These are phyloP conservation scores for Ptychoptera albimana DNA, from an alignment of 2,888 invertebrate species.

Conservation along the genomic window DNA sequence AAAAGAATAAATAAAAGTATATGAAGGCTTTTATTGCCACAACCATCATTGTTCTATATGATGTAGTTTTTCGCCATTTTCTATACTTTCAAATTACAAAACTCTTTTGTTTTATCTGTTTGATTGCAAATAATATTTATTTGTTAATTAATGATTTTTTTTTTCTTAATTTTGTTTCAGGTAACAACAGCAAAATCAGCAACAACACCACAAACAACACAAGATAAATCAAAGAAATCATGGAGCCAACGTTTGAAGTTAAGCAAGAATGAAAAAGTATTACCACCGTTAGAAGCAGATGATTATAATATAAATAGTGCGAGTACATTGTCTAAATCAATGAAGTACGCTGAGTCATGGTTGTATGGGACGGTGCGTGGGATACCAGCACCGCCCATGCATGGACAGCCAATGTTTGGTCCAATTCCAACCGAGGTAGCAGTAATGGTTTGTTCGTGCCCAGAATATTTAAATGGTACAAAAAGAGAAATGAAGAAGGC, in stretches of 20 bases:
- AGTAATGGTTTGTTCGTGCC: slow-evolving; percentile 65
- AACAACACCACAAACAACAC: background rate
- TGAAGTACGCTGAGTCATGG: slow-evolving; percentile 77
- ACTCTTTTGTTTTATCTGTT: no score
- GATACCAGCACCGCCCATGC: slow-evolving; percentile 31
- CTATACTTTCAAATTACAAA: no score
- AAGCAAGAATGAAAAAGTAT: slow-evolving; percentile 33
- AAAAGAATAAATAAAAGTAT: no score
- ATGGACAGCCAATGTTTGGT: slow-evolving; percentile 31
- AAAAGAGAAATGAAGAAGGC: slow-evolving; percentile 57
- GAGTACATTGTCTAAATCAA: slow-evolving; percentile 61
- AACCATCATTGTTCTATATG: no score
- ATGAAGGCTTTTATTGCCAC: no score
- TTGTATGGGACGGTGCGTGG: slow-evolving; percentile 61
- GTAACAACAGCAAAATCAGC: slow-evolving; percentile 11
- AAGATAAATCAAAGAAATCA: slow-evolving; percentile 33
- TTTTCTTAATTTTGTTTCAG: slow-evolving; percentile 11
- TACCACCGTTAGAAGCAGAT: slow-evolving; percentile 20
- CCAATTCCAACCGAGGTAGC: slow-evolving; percentile 35
- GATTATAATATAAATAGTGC: slow-evolving; percentile 23
- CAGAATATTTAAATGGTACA: slow-evolving; percentile 64
- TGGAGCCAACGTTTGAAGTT: slow-evolving; percentile 57
- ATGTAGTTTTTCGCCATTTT: no score
- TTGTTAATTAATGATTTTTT: no score
- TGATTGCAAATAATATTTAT: no score